phyloP scores from a whole-genome alignment of 2,797 vertebrate genomes.

The Clarias fuscus region DNA sequence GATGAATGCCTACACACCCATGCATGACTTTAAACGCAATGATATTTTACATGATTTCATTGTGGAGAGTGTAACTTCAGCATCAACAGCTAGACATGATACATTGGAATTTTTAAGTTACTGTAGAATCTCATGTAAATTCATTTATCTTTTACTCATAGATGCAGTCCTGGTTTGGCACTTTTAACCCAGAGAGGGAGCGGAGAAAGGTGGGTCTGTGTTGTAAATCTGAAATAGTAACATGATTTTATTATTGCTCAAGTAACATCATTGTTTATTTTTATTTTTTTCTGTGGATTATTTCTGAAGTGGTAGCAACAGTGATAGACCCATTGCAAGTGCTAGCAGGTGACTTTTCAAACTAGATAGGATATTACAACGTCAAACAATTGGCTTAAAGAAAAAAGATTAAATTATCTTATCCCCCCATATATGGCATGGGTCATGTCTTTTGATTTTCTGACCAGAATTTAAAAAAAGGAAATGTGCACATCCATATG shows the following conservation, averaged over 20 bases:
- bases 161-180: slow-evolving; percentile 82
- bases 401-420: neutral
- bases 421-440: neutral
- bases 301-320: neutral
- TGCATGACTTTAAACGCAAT: neutral
- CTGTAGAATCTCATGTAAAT: neutral
- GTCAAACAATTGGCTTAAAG: neutral
- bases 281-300: no score
- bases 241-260: neutral
- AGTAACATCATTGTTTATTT: neutral
- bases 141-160: slow-evolving; percentile 53
- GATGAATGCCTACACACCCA: neutral
- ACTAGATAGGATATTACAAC: neutral
- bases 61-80: neutral
- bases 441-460: no score
- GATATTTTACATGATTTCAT: neutral
- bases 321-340: neutral
- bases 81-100: neutral
- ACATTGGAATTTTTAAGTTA: neutral
- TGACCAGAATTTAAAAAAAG: neutral
- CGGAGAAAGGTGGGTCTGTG: slow-evolving; percentile 69
- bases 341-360: neutral
- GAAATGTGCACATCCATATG: neutral
- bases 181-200: slow-evolving; percentile 82
- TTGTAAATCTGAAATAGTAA: neutral